Base-by-base conservation (phyloP, 2,113 vertebrate genomes). In the Empidonax alnorum region DNA sequence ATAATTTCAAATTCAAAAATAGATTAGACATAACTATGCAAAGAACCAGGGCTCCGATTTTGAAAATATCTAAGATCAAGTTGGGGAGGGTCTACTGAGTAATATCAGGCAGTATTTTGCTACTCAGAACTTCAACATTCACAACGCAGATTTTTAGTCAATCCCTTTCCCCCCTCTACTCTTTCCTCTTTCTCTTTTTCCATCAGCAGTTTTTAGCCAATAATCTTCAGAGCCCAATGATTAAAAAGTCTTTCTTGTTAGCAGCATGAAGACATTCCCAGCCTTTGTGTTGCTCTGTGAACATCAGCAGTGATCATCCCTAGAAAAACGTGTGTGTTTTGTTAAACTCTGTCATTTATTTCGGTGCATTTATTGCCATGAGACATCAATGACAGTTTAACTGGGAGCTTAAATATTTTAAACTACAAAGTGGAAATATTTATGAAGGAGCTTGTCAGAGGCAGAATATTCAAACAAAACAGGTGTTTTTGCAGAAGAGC, bases 321-420 rank as follows among this genome's bases (percentile, higher is more conserved):
- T 44, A 56, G 85, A 69, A 89, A 86, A 95, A 87, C 39, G 41
- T 77, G 81, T 62, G 74, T n/a, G 14, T 84, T 93, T 55, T 77
- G 72, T 91, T 90, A 95, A 96, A 94, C 21, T 85, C 73, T 88
- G 77, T 80, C 68, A 81, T 95, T 96, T 94, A 85, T 94, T 97
- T 83, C 82, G 76, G 5, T 58, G 80, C 66, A 39, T 93, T 96
- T 93, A 89, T 95, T 95, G 89, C 89, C 71, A 93, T 92, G 81
- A 94, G 96, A 81, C 84, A 92, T 63, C 87, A 86, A 75, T 90
- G 97, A 95, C 79, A 75, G 78, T 94, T 95, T 97, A 97, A 97
- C 96, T 97, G 96, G 94, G 83, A 93, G 67, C 89, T 96, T 96
- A 94, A 93, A 93, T 96, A 94, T 97, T 97, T 97, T 87, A 96